phyloP scores from a whole-genome alignment of 2,888 invertebrate species.

The Hypomecis atomaria region DNA sequence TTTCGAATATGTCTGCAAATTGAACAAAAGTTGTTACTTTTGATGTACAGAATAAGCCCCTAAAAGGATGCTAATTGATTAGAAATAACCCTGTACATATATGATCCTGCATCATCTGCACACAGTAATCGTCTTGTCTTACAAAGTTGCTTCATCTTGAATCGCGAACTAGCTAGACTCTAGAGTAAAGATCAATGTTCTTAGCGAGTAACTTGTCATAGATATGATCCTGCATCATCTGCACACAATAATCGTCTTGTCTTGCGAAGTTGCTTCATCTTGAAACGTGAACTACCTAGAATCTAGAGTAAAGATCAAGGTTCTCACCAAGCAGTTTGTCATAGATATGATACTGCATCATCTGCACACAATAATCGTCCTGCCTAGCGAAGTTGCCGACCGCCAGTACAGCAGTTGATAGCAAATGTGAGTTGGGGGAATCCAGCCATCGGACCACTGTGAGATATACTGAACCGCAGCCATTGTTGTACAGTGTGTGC shows the following conservation, averaged over 20 bases:
- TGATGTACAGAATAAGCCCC: too few relatives aligned
- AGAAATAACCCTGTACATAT: too few relatives aligned
- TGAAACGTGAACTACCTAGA: too few relatives aligned
- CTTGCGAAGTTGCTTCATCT: conserved; percentile 93
- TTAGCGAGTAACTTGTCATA: conserved; percentile 88
- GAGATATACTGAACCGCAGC: conserved; percentile 88
- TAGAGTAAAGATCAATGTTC: too few relatives aligned
- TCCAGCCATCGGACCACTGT: conserved; percentile 91
- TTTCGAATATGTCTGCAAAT: conserved; percentile 69
- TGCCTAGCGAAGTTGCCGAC: conserved; percentile 96
- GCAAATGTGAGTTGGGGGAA: conserved; percentile 88
- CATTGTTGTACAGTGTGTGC: conserved; percentile 91
- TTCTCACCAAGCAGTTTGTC: conserved; percentile 86
- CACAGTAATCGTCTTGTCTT: conserved; percentile 92
- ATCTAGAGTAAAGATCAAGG: too few relatives aligned
- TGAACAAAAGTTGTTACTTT: too few relatives aligned
- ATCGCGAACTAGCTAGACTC: too few relatives aligned
- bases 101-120: conserved; percentile 91
- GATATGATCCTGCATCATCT: conserved; percentile 92
- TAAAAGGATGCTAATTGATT: too few relatives aligned
- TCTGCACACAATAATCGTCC: conserved; percentile 92
- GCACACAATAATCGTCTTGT: conserved; percentile 92
- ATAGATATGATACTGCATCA: conserved; percentile 92
- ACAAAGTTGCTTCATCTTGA: too few relatives aligned
- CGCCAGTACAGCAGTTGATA: conserved; percentile 93